Evolutionary conservation across 2,888 invertebrate species (phyloP), one percentile per base, ranked within the genome.

Genomic region (Meteorus colon): DNA sequence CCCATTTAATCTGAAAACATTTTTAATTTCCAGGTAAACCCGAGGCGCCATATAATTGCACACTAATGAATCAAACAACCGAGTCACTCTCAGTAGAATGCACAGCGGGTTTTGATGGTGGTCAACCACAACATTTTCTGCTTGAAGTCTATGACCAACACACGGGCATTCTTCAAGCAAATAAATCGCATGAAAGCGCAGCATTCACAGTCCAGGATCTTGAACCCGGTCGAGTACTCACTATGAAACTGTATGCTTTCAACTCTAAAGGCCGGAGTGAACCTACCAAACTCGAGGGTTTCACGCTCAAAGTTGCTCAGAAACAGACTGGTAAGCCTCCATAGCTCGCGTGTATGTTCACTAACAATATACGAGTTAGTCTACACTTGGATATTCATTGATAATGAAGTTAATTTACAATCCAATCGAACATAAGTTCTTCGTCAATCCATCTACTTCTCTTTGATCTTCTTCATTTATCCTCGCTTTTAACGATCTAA

Each of bases 251-350:
- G 79, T 97, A 95, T 89, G 95, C 97, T 1, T 93, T 93, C 77
- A 97, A 97, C 89, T 93, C 94, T 6, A 95, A 96, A 85, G 97
- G 97, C 19, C 92, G 94, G 82, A 96, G 96, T 80, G 96, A 96
- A 78, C 90, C 92, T 0, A 92, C 94, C 24, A 88, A 92, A 73
- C 89, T 95, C 16, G 95, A 95, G 86, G 95, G 94, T 60, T 94
- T 93, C 87, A 95, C 95, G 51, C 90, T 95, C 60, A 94, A 95
- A 89, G 92, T 93, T 74, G 94, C 95, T 69, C 95, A 95, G 88
- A 95, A 94, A 89, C 94, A 94, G 90, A 94, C 94, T 89, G 94
- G 95, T 94, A 91, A 91, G 88, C 86, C 77, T 82, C 19, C 19
- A 41, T 5, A 16, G 37, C 24, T 65, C 24, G 6, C 19, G 55